Base-by-base conservation (phyloP, 23 tunicate genomes). In the Styela plicata region DNA sequence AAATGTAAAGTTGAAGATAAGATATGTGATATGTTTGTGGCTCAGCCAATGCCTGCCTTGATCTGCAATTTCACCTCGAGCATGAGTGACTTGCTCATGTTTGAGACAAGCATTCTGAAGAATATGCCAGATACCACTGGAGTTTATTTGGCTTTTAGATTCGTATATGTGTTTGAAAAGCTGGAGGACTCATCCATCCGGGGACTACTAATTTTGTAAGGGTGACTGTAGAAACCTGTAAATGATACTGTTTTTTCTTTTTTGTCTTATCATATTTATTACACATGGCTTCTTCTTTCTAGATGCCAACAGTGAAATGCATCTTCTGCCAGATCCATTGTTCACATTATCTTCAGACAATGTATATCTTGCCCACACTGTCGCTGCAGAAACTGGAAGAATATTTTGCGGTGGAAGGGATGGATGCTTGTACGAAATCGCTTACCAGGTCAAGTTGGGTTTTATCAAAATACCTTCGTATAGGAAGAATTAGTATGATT, bases 341-440 rank as follows among this genome's bases (percentile, higher is more conserved):
- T 96, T 91, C 83, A 73, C 97, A 19, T 44, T 96, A 1, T 64
- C 99, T 0, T 82, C 99, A 33, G 99, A 96, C 52, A 73, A 78
- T 32, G 64, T 86, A 2, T 82, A 87, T 70, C 82, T 96, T 29
- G 79, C 80, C 0, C 82, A 84, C 74, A 89, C 91, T 32, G 83
- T 88, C 24, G 94, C 97, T 22, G 91, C 97, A 19, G 62, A 32
- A 21, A 78, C 82, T 33, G 99, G 99, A 10, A 79, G 99, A 19
- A 96, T 96, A 52, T 96, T 96, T 71, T 80, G 76, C 28, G 99
- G 88, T 29, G 99, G 99, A 35, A 96, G 87, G 73, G 99, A 96
- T 79, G 97, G 99, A 13, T 96, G 96, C 71, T 63, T 96, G 52
- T 93, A 87, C 74, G 99, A 96, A 73, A 86, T 96, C 29, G 76